Evolutionary conservation across 2,797 vertebrate genomes (phyloP).

Genomic region (Erithacus rubecula): DNA sequence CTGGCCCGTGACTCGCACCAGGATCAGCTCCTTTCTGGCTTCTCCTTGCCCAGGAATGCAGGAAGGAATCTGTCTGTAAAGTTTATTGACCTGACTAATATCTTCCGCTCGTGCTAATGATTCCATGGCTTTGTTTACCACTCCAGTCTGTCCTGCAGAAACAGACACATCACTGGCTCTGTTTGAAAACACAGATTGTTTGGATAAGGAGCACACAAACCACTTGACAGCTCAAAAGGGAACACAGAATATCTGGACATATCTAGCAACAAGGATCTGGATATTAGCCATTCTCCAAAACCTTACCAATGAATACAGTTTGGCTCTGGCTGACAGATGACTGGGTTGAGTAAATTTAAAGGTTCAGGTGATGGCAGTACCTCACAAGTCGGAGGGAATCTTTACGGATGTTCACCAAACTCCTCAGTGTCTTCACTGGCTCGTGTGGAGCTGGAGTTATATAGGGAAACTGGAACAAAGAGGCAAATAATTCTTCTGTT

Average conservation of each 20-base stretch:
- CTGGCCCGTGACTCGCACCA: neutral
- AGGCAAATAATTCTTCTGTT: neutral
- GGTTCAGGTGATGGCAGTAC: slow-evolving; percentile 65
- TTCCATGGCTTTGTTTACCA: slow-evolving; percentile 4
- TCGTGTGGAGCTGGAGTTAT: slow-evolving; percentile 96
- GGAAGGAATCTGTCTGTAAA: slow-evolving; percentile 6
- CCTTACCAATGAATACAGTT: neutral
- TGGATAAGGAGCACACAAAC: neutral
- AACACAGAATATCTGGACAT: neutral
- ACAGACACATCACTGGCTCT: neutral
- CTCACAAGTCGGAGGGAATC: slow-evolving; percentile 94
- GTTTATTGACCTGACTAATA: slow-evolving; percentile 11
- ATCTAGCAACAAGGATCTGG: neutral
- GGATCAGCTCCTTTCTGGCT: neutral
- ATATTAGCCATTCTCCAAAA: neutral
- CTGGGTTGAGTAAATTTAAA: neutral
- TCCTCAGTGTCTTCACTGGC: slow-evolving; percentile 95
- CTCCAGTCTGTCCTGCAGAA: neutral
- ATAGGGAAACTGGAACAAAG: slow-evolving; percentile 88
- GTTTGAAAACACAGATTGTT: neutral
- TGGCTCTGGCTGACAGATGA: neutral
- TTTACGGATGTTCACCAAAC: slow-evolving; percentile 97
- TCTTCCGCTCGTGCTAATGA: neutral
- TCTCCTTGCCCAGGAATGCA: neutral
- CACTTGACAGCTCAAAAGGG: neutral